Percentiles rank a stretch among this genome's conserved stretches.
These are phyloP conservation scores for Premnoplex brunnescens DNA, from an alignment of 2,797 vertebrate genomes.

Conservation along the genomic window DNA sequence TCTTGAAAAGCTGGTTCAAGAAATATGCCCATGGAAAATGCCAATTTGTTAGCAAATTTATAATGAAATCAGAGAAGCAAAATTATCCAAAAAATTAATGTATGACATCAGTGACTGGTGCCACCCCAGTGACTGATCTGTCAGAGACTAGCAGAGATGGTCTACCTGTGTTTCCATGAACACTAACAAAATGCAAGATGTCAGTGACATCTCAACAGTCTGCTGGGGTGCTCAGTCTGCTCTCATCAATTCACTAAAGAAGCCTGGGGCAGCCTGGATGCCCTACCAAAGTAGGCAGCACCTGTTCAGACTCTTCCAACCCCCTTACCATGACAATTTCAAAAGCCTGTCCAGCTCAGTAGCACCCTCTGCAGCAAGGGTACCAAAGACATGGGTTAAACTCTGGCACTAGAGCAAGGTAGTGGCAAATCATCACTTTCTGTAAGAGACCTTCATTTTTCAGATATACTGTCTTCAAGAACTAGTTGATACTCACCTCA, in stretches of 20 bases:
- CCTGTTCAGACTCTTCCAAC: neutral
- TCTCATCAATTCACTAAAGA: neutral
- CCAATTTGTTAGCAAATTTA: neutral
- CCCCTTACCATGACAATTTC: neutral
- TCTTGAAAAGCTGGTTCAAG: neutral
- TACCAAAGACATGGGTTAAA: accelerated
- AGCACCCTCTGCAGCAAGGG: neutral
- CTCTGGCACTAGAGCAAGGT: neutral
- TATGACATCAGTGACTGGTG: neutral
- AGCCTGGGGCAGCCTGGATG: neutral
- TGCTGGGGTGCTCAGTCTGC: neutral
- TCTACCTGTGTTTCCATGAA: neutral
- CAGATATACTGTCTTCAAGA: neutral
- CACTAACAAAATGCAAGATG: neutral
- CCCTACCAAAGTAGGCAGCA: neutral
- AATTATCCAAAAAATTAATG: neutral
- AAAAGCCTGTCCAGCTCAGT: neutral
- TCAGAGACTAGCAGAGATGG: neutral
- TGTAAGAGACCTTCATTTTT: neutral
- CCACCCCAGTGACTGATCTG: neutral
- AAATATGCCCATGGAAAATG: neutral
- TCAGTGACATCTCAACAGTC: neutral
- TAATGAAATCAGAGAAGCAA: neutral
- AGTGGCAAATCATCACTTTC: neutral
- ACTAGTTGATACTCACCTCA: neutral